Evolutionary conservation across 2,797 vertebrate species (phyloP).

Genomic region (Gambelia wislizenii): DNA sequence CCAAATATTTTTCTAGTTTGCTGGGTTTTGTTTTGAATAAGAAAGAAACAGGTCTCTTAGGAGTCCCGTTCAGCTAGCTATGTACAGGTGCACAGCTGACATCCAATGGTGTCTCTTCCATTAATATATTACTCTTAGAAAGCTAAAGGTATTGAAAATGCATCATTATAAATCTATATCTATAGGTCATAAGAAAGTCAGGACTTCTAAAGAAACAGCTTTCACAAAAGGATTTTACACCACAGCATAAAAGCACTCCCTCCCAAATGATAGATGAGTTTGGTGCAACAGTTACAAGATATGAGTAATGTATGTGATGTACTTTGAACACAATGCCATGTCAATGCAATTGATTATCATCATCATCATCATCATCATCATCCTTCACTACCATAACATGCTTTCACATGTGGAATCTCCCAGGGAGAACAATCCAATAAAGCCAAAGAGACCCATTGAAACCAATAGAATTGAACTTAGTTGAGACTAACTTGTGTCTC

Average conservation of each 20-base stretch:
- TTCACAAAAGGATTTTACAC: background rate
- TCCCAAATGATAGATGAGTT: background rate
- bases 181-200: too few relatives aligned
- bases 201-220: background rate
- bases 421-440: background rate
- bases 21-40: too few relatives aligned
- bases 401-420: background rate
- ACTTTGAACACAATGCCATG: background rate
- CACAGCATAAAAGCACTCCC: background rate
- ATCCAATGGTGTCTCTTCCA: background rate
- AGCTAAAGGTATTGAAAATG: background rate
- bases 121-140: slow-evolving; percentile 16
- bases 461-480: background rate
- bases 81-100: background rate
- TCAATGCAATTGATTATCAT: too few relatives aligned
- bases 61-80: slow-evolving; percentile 14
- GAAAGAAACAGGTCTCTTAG: too few relatives aligned
- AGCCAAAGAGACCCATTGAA: background rate
- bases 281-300: background rate
- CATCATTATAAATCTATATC: background rate
- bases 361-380: background rate
- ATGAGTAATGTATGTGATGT: too few relatives aligned
- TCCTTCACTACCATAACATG: too few relatives aligned
- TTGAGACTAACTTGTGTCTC: background rate
- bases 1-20: too few relatives aligned